Evolutionary conservation across 2,113 vertebrate species (phyloP), one percentile per base, ranked within the genome.

Genomic region (Bolborhynchus lineola): DNA sequence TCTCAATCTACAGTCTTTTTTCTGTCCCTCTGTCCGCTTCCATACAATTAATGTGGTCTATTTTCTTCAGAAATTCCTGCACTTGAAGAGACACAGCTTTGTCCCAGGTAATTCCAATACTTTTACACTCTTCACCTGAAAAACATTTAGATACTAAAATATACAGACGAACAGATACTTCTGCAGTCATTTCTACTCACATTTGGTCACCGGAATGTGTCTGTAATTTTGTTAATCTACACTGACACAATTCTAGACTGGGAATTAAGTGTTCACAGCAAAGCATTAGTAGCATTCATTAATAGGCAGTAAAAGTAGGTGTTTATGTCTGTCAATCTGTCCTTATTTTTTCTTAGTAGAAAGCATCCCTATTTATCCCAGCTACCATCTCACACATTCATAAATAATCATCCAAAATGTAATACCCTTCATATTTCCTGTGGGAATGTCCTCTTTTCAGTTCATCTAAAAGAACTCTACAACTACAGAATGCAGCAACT

Each of bases 391-490:
- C 59, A 53, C 35, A 86, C 29, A 20, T 62, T 85, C 24, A 55
- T 55, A 52, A 83, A 52, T 7, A 80, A 37, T 50, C 26, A 79
- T 53, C 10, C 6, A 20, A 82, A 85, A 15, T 57, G 18, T 29
- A 85, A 64, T 44, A 57, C 24, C 31, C 21, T 93, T 96, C 74
- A 59, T 37, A 31, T 41, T 39, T 19, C 41, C 84, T n/a, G 0
- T 69, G 80, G 87, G 85, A 96, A 92, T 86, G 78, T 64, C 53
- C 35, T 88, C 41, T 93, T 60, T 93, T 96, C 95, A 96, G 83
- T 64, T 87, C 44, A 74, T 77, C 71, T 59, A 89, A 95, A 93
- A 14, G 26, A 97, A 96, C n/a, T 50, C 77, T 60, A 67, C 78
- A 81, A 63, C 76, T 71, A 57, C 26, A 88, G 41, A 92, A 90